These are phyloP conservation scores for Proteles cristata DNA, from an alignment of 2,113 vertebrate genomes.

Conservation along the genomic window DNA sequence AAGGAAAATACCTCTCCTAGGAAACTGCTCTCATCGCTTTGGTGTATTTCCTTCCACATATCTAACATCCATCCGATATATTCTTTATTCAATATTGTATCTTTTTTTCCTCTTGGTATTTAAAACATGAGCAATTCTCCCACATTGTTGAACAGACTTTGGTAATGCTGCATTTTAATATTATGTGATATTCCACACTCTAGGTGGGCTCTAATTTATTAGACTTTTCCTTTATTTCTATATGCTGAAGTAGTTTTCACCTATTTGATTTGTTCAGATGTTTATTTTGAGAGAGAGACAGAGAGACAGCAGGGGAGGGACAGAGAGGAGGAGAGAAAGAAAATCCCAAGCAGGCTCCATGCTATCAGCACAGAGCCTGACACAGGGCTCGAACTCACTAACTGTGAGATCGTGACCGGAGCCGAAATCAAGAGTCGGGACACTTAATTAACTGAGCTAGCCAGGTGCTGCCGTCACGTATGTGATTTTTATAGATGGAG, in stretches of 20 bases:
- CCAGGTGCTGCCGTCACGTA: background rate
- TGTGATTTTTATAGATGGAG: background rate
- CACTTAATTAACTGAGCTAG: too few species aligned
- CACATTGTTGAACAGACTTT: background rate
- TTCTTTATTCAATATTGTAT: background rate
- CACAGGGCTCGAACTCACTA: too few species aligned
- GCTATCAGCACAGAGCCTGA: too few species aligned
- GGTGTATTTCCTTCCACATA: background rate
- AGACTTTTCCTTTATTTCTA: constrained; percentile 15
- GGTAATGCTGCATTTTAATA: background rate
- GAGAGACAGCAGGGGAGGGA: too few species aligned
- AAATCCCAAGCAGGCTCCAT: too few species aligned
- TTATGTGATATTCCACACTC: background rate
- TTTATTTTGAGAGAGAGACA: too few species aligned
- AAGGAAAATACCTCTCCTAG: background rate
- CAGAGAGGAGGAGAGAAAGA: too few species aligned
- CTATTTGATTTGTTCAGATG: background rate
- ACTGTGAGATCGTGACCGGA: too few species aligned
- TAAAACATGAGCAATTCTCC: background rate
- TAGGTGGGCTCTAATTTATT: background rate
- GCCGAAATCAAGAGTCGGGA: too few species aligned
- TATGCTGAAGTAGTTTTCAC: background rate
- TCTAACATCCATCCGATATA: background rate
- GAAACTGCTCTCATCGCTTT: background rate
- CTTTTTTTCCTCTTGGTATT: background rate